These are phyloP conservation scores for Mormyrops boulengeri DNA, from an alignment of 2,797 vertebrate genomes.

Conservation along the genomic window DNA sequence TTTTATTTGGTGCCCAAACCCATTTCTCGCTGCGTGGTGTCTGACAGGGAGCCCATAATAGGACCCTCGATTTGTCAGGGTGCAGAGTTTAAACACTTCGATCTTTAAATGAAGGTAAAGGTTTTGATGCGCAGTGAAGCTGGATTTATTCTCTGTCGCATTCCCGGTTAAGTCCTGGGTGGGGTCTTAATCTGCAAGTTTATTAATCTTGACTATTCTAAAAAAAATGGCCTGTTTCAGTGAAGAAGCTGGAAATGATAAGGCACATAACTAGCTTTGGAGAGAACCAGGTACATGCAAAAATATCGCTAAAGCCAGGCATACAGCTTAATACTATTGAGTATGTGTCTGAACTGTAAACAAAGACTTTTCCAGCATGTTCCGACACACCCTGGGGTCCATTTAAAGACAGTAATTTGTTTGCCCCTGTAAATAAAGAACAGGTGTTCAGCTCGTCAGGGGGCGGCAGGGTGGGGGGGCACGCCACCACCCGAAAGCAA, in stretches of 20 bases:
- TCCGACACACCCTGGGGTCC: constrained; percentile 22
- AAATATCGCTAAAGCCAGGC: not conserved
- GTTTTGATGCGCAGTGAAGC: not conserved
- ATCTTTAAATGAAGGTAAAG: not conserved
- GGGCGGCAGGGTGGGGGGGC: not conserved
- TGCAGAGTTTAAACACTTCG: not conserved
- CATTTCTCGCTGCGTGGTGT: not conserved
- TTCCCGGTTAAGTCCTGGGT: not conserved
- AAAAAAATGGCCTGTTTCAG: not conserved
- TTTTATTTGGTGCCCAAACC: not conserved
- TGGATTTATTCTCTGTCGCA: not conserved
- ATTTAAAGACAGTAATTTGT: constrained; percentile 31
- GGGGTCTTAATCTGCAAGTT: not conserved
- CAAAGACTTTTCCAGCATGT: constrained; percentile 25
- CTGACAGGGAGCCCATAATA: not conserved
- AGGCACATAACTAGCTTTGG: not conserved
- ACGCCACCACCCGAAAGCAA: not conserved
- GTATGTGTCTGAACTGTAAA: constrained; percentile 21
- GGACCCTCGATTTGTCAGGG: not conserved
- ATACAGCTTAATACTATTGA: not conserved
- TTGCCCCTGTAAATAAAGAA: constrained; percentile 25
- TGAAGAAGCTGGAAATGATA: not conserved
- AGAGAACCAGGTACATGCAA: not conserved
- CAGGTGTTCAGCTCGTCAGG: constrained; percentile 24
- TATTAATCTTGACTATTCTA: not conserved